A percentile compares a stretch with the other conserved stretches of the same genome.
Evolutionary conservation across 37 sponge, comb jelly and placozoan genomes (phyloP).

Genomic region (Hormiphora californensis): DNA sequence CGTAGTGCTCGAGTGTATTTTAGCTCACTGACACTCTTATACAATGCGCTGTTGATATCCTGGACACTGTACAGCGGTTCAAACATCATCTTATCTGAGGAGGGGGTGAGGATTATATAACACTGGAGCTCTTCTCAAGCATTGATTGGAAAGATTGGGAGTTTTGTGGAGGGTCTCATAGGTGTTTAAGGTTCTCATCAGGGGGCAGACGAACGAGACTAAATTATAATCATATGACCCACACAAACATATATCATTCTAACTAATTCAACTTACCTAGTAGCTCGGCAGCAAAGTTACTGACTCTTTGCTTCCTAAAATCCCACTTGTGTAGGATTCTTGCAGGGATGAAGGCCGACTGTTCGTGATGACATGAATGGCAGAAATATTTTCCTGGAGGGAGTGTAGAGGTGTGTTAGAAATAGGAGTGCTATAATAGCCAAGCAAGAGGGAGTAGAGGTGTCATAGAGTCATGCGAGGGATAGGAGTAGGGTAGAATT

Average conservation of each 20-base stretch:
- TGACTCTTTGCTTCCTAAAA: conserved; percentile 73
- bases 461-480: too few species aligned
- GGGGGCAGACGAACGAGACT: too few species aligned
- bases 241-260: too few species aligned
- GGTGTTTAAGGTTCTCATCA: too few species aligned
- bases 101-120: too few species aligned
- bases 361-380: conserved; percentile 77
- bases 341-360: conserved; percentile 68
- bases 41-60: conserved; percentile 40
- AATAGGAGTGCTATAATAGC: not conserved
- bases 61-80: conserved; percentile 2
- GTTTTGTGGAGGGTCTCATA: too few species aligned
- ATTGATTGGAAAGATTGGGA: too few species aligned
- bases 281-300: conserved; percentile 80
- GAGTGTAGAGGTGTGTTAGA: not conserved
- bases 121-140: too few species aligned
- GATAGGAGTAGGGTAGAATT: too few species aligned
- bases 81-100: not conserved
- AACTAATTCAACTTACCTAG: conserved; percentile 51
- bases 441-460: too few species aligned
- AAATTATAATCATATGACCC: too few species aligned
- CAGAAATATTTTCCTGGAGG: conserved; percentile 87
- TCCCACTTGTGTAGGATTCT: conserved; percentile 80
- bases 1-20: not conserved
- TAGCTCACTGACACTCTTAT: conserved; percentile 35